These are phyloP conservation scores for Drosophila bifasciata DNA, from an alignment of 1,140 invertebrate genomes.

Conservation along the genomic window DNA sequence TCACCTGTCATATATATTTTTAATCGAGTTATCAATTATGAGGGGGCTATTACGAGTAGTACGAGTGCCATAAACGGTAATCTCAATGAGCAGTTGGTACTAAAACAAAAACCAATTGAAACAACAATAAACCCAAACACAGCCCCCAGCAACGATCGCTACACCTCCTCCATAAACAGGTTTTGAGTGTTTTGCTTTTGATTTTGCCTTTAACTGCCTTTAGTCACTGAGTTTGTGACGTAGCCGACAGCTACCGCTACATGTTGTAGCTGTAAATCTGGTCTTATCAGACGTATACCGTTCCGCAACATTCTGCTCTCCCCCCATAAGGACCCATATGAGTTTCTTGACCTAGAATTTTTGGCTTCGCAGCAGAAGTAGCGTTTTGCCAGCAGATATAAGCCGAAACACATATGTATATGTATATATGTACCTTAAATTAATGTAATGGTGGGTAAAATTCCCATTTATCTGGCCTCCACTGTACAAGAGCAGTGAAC, in stretches of 20 bases:
- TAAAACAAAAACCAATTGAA: constrained; percentile 40
- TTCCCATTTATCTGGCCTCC: neutral
- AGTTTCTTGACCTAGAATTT: constrained; percentile 39
- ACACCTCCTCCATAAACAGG: constrained; percentile 38
- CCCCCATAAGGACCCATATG: neutral
- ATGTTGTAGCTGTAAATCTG: constrained; percentile 19
- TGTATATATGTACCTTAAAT: constrained; percentile 16
- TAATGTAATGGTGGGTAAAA: neutral
- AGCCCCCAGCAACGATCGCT: constrained; percentile 46
- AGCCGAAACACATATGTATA: neutral
- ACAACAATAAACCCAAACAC: constrained; percentile 30
- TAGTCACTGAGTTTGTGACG: constrained; percentile 39
- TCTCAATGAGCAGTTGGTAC: constrained; percentile 45
- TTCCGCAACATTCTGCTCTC: neutral
- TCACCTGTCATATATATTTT: constrained; percentile 22
- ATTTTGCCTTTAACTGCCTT: neutral
- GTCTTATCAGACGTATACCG: constrained; percentile 17
- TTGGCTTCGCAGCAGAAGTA: neutral
- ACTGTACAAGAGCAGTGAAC: constrained; percentile 15
- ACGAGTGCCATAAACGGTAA: constrained; percentile 47
- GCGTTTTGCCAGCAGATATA: constrained; percentile 1
- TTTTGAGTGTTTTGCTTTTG: neutral
- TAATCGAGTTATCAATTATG: constrained; percentile 26
- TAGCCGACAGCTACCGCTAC: constrained; percentile 12
- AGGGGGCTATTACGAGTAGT: constrained; percentile 21